Evolutionary conservation across 2,113 vertebrate genomes (phyloP).

Genomic region (Hemiscyllium ocellatum): DNA sequence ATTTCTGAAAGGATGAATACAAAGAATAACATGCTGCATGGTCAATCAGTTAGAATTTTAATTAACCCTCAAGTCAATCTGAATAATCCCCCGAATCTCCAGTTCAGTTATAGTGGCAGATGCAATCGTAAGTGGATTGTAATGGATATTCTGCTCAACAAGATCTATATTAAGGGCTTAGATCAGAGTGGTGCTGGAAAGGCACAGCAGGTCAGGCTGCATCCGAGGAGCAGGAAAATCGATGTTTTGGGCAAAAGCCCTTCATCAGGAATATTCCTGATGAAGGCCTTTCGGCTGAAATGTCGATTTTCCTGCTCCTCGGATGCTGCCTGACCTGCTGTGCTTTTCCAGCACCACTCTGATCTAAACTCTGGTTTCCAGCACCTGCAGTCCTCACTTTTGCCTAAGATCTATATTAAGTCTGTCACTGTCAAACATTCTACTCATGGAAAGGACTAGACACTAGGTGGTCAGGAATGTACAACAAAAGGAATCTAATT

Average conservation of each 20-base stretch:
- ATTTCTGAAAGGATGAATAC: not conserved
- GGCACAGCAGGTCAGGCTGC: too few species aligned
- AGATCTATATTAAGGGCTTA: not conserved
- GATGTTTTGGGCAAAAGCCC: too few species aligned
- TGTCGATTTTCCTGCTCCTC: too few species aligned
- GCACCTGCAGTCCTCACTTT: too few species aligned
- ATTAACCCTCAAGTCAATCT: not conserved
- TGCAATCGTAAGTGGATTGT: not conserved
- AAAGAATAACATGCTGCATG: not conserved
- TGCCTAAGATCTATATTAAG: not conserved
- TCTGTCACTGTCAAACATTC: not conserved
- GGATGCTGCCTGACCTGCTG: too few species aligned
- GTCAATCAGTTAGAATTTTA: not conserved
- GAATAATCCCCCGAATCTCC: not conserved
- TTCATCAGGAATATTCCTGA: too few species aligned
- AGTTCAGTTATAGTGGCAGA: not conserved
- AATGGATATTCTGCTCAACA: not conserved
- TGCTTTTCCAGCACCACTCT: too few species aligned
- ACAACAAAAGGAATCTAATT: not conserved
- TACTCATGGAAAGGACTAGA: not conserved
- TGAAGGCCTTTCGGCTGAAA: too few species aligned
- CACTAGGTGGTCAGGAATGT: not conserved
- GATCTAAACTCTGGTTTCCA: too few species aligned
- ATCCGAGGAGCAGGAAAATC: too few species aligned
- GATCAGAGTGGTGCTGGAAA: too few species aligned